A percentile compares a stretch with the other conserved stretches of the same genome.
Evolutionary conservation across 2,888 invertebrate species (phyloP).

Genomic region (Chrysotoxum bicinctum): DNA sequence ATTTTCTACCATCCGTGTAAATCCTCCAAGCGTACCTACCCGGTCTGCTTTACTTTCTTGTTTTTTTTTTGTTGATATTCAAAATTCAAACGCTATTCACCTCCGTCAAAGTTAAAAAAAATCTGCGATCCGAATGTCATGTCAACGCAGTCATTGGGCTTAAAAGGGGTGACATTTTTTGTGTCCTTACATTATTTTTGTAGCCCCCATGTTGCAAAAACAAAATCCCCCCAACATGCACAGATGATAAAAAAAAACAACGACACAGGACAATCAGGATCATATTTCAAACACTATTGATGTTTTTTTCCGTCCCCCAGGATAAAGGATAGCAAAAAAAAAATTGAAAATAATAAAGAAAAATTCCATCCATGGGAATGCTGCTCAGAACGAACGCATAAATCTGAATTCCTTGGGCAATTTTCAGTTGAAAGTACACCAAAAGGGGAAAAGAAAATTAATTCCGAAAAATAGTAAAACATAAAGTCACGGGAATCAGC

Average conservation of each 20-base stretch:
- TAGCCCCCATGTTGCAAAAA: conserved; percentile 54
- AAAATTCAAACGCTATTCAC: conserved; percentile 48
- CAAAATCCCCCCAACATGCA: conserved; percentile 46
- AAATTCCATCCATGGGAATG: conserved; percentile 48
- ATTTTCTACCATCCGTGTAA: not conserved
- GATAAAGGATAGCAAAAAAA: conserved; percentile 9
- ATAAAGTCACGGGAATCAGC: not conserved
- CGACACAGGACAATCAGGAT: conserved; percentile 56
- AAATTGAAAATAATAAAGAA: conserved; percentile 12
- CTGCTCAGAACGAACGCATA: conserved; percentile 58
- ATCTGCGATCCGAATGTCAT: conserved; percentile 57
- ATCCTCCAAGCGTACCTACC: not conserved
- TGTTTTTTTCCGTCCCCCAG: conserved; percentile 36
- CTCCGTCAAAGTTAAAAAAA: conserved; percentile 55
- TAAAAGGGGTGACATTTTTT: conserved; percentile 57
- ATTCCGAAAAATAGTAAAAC: conserved; percentile 5
- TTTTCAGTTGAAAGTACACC: conserved; percentile 45
- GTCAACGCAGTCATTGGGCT: conserved; percentile 64
- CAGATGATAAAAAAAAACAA: conserved; percentile 16
- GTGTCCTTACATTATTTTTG: conserved; percentile 52
- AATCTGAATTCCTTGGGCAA: conserved; percentile 66
- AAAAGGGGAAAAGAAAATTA: conserved; percentile 34
- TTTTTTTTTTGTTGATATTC: not conserved
- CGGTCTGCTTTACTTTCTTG: not conserved
- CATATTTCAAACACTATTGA: conserved; percentile 67